Evolutionary conservation across 2,888 invertebrate genomes (phyloP), one percentile per base, ranked within the genome.

Genomic region (Sinelater perroti): DNA sequence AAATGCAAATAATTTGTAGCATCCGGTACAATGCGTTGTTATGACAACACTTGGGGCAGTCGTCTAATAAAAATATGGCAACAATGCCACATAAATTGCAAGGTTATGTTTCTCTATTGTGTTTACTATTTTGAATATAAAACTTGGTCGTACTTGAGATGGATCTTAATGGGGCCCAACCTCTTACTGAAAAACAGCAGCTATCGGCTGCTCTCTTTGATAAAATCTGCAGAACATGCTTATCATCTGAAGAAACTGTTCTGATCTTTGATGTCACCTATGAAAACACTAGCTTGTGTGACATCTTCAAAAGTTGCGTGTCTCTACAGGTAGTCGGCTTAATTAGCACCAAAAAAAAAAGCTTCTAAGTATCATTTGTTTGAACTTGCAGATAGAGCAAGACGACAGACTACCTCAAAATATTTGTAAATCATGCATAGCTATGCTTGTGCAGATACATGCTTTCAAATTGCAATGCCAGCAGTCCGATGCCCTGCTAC

Each of bases 191-290:
- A 3, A 16, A 5, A 33, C 10, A 47, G 16, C 7, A 16, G 6
- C 35, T 47, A 7, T 33, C 47, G 1, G 8, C 31, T 10, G 18
- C 31, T 10, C 13, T 20, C 14, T 52, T 47, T 20, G 47, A 47
- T 18, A 46, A 54, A n/a, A 38, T 46, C 14, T 54, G 54, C n/a
- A 28, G 54, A 17, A 26, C 24, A 10, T 54, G 54, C n/a, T 26
- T 6, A 1, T 10, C 10, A 5, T 11, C 14, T 7, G 28, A 47
- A 38, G 47, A 54, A 4, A 28, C 26, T 1, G 36, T 16, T 8
- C 11, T 14, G 4, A 36, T 54, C 11, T 46, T 36, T 16, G 47
- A 35, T 20, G 26, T 54, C 6, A 47, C 18, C 5, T 47, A 47
- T 28, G 54, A 47, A 31, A 24, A 38, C 7, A 24, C 26, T 7